These are phyloP conservation scores for Pangasius mekongensis DNA, from an alignment of 2,797 vertebrate species.

Conservation along the genomic window DNA sequence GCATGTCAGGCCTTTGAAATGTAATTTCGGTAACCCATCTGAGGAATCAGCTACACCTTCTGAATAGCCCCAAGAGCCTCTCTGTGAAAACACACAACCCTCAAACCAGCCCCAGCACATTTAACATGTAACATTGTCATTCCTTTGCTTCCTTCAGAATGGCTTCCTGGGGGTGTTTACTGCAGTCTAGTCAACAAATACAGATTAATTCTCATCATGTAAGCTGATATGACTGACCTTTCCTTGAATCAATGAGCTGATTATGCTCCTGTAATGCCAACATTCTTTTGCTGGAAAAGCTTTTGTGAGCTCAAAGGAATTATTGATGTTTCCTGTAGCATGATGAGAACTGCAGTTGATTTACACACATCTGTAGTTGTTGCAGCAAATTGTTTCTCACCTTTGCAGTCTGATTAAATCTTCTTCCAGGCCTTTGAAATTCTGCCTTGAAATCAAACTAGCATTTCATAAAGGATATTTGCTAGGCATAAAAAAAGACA, in stretches of 20 bases:
- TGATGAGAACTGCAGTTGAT: conserved; percentile 34
- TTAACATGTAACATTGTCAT: conserved; percentile 27
- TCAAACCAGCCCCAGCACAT: conserved; percentile 4
- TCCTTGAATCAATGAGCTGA: conserved; percentile 50
- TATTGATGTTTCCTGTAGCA: conserved; percentile 45
- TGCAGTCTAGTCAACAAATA: conserved; percentile 45
- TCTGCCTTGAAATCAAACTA: conserved; percentile 1
- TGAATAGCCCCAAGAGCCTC: conserved; percentile 44
- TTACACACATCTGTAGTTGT: conserved; percentile 37
- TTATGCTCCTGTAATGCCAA: conserved; percentile 40
- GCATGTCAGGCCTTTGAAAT: conserved; percentile 44
- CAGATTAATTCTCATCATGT: conserved; percentile 47
- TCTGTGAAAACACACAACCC: conserved; percentile 44
- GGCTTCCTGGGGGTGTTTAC: conserved; percentile 39
- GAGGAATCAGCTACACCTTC: conserved; percentile 29
- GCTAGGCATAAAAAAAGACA: neutral
- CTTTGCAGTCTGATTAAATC: conserved; percentile 41
- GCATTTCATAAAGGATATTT: conserved; percentile 20
- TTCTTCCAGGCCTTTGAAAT: conserved; percentile 1
- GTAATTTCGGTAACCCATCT: conserved; percentile 38
- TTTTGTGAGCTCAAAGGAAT: conserved; percentile 44
- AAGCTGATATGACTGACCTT: conserved; percentile 49
- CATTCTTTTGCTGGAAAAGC: conserved; percentile 50
- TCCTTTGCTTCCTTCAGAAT: conserved; percentile 41
- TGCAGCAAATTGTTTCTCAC: conserved; percentile 46